These are phyloP conservation scores for Bovichtus diacanthus DNA, from an alignment of 2,797 vertebrate genomes.

Conservation along the genomic window DNA sequence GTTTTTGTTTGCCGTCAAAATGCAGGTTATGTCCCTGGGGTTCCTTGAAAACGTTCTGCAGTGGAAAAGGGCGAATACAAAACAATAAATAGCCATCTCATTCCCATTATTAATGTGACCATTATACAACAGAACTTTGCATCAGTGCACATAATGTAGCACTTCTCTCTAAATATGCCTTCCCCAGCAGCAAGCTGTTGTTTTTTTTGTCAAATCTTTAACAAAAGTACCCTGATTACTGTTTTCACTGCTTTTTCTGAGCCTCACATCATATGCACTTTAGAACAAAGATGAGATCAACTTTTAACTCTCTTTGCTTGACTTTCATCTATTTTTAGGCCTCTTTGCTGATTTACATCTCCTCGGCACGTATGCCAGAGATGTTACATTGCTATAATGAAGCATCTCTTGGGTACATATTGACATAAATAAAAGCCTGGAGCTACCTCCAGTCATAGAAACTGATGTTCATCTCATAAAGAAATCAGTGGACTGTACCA, in stretches of 20 bases:
- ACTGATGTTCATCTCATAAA: conserved; percentile 56
- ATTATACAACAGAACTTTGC: not conserved
- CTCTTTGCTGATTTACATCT: conserved; percentile 32
- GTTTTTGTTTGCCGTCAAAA: not conserved
- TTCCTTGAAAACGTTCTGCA: not conserved
- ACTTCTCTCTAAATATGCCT: not conserved
- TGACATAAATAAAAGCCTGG: conserved; percentile 54
- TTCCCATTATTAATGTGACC: not conserved
- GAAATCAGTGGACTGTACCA: conserved; percentile 57
- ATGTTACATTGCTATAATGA: conserved; percentile 8
- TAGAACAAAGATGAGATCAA: conserved; percentile 40
- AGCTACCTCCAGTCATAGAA: conserved; percentile 46
- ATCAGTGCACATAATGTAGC: not conserved
- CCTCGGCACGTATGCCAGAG: conserved; percentile 6
- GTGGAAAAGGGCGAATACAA: not conserved
- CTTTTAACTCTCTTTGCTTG: conserved; percentile 39
- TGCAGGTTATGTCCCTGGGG: not conserved
- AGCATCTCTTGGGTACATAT: conserved; percentile 55
- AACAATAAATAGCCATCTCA: not conserved
- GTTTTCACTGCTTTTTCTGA: not conserved
- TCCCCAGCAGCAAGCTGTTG: not conserved
- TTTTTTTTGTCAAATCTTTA: conserved; percentile 9
- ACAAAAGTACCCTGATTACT: not conserved
- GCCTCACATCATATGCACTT: conserved; percentile 26
- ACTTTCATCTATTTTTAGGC: conserved; percentile 58